Evolutionary conservation across 2,888 invertebrate genomes (phyloP).

Genomic region (Bembecia ichneumoniformis): DNA sequence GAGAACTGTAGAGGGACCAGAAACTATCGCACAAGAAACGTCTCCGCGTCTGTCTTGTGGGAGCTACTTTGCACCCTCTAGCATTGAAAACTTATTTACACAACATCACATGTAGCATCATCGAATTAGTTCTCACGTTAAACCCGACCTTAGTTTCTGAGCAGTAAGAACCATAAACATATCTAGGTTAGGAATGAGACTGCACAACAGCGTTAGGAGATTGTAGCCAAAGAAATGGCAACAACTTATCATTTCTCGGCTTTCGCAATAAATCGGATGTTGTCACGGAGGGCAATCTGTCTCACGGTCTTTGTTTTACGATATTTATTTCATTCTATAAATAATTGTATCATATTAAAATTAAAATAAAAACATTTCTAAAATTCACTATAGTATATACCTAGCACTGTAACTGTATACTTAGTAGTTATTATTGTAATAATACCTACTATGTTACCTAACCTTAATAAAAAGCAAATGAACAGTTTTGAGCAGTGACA

Average conservation of each 20-base stretch:
- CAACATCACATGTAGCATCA: neutral
- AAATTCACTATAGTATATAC: too few species aligned
- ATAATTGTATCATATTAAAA: slow-evolving; percentile 9
- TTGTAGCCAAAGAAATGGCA: slow-evolving; percentile 10
- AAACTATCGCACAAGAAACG: neutral
- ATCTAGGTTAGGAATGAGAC: too few species aligned
- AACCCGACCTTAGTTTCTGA: neutral
- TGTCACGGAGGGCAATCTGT: slow-evolving; percentile 22
- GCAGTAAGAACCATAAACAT: neutral
- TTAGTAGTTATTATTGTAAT: too few species aligned
- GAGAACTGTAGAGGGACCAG: neutral
- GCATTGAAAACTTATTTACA: neutral
- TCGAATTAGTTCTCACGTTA: neutral
- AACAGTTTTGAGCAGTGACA: too few species aligned
- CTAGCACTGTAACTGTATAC: too few species aligned
- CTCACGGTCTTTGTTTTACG: slow-evolving; percentile 22
- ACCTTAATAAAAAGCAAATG: too few species aligned
- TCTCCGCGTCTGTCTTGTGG: neutral
- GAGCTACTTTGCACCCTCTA: slow-evolving; percentile 1
- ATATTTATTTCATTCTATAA: slow-evolving; percentile 23
- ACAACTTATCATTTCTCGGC: slow-evolving; percentile 12
- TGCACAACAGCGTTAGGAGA: neutral
- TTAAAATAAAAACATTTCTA: neutral
- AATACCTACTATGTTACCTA: too few species aligned
- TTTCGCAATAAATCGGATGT: slow-evolving; percentile 11